Conservation (phyloP, 2,888 invertebrate genomes). For the Taphrorychus bicolor region DNA sequence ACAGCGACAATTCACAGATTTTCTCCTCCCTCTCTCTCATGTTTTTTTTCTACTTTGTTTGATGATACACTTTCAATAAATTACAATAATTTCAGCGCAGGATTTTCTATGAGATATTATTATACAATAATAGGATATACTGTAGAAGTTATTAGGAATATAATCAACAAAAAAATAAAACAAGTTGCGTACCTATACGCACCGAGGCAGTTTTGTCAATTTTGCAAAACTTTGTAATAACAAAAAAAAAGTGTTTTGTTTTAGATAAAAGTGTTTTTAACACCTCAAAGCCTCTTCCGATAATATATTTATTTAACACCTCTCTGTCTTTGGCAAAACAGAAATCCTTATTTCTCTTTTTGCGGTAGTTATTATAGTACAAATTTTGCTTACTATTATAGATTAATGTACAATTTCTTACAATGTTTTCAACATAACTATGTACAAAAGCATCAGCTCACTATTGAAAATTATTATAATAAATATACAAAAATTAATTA, state of each 20-base stretch:
- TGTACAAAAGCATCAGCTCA: conserved; percentile 7
- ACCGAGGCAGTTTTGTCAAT: too few relatives aligned
- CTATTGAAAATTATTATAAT: conserved; percentile 9
- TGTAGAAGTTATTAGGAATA: neutral
- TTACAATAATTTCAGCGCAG: conserved; percentile 40
- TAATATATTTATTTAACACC: conserved; percentile 12
- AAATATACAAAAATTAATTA: conserved; percentile 39
- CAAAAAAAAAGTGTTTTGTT: conserved; percentile 3
- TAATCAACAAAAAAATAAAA: neutral
- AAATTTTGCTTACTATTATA: conserved; percentile 39
- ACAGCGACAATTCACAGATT: conserved; percentile 57
- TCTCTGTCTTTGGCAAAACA: conserved; percentile 38
- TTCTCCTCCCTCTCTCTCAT: conserved; percentile 31
- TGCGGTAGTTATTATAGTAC: conserved; percentile 38
- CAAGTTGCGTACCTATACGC: too few relatives aligned
- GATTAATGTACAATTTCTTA: conserved; percentile 36
- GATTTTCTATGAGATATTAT: neutral
- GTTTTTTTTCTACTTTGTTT: conserved; percentile 16
- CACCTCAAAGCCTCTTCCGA: conserved; percentile 5
- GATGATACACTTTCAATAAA: conserved; percentile 35
- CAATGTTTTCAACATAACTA: conserved; percentile 40
- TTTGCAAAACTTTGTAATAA: neutral
- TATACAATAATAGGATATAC: neutral
- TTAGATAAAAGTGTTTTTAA: conserved; percentile 11
- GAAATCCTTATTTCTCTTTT: conserved; percentile 33